Evolutionary conservation across 1,140 invertebrate genomes (phyloP), one percentile per base, ranked within the genome.

Genomic region (Spodoptera frugiperda): DNA sequence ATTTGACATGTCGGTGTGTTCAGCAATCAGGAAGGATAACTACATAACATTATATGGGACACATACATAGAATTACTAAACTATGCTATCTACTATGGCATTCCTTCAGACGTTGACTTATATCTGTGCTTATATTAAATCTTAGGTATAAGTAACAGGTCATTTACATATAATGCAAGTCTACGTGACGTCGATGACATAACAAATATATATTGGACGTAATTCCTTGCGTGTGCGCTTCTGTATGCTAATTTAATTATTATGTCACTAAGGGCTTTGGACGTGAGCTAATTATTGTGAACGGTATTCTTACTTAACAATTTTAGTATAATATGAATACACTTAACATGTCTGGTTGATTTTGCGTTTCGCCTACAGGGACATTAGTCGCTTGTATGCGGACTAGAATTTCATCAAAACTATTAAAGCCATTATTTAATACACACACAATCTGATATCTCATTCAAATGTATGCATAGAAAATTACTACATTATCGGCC

Each of bases 61-160:
- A 57, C 15, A 30, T 71, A 72, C 33, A 21, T 12, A 25, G 2
- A 25, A 25, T 25, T 25, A 25, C 25, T 12, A 14, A 30, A 72
- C 4, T 14, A 54, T 54, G 48, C 44, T 72, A 72, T 72, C 70
- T 72, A 72, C 70, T 72, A 72, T 72, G 70, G 70, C 70, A 72
- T 48, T 72, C 30, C 19, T 57, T 72, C 39, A 72, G 19, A 57
- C 39, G 17, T 57, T 72, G 44, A 10, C 54, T 39, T 72, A 54
- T 57, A 39, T 39, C 33, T 39, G 33, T 39, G 33, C 33, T 39
- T 39, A 39, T 3, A 48, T 46, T 46, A 57, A 57, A 33, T 59
- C 53, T 57, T 72, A 57, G 70, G 70, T 57, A 48, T 72, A 72
- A 59, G 54, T 53, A 72, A 71, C 25, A 71, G 49, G 49, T 10